These are phyloP conservation scores for Euphonia xanthogaster DNA, from an alignment of 2,797 vertebrate species.

Conservation along the genomic window DNA sequence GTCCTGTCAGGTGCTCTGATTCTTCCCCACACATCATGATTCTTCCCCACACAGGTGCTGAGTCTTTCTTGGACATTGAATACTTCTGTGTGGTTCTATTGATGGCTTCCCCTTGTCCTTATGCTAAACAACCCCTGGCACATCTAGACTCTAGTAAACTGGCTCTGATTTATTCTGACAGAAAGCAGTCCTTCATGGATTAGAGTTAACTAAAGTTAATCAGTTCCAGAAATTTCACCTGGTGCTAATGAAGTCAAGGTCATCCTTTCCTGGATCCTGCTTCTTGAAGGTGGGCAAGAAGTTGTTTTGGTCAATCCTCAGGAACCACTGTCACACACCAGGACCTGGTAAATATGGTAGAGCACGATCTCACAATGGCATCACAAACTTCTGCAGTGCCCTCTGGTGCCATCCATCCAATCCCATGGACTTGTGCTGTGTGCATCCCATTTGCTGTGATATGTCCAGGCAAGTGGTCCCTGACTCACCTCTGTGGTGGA, in stretches of 20 bases:
- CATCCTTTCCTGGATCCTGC: neutral
- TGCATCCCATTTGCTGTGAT: neutral
- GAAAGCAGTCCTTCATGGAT: neutral
- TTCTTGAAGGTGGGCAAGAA: neutral
- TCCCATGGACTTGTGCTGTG: neutral
- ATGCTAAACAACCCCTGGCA: neutral
- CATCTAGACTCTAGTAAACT: neutral
- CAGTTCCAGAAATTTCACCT: neutral
- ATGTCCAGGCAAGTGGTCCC: neutral
- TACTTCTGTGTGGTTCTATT: neutral
- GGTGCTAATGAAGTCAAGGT: neutral
- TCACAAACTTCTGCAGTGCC: neutral
- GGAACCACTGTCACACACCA: neutral
- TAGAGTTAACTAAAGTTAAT: neutral
- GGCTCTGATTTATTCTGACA: neutral
- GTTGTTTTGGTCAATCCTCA: neutral
- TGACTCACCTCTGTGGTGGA: neutral
- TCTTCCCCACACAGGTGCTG: neutral
- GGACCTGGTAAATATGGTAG: neutral
- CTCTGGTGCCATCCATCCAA: neutral
- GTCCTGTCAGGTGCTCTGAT: neutral
- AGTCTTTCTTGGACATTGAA: neutral
- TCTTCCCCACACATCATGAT: fast-evolving
- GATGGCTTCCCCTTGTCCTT: neutral
- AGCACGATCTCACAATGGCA: neutral